Evolutionary conservation across 1,140 invertebrate species (phyloP).

Genomic region (Marisa cornuarietis): DNA sequence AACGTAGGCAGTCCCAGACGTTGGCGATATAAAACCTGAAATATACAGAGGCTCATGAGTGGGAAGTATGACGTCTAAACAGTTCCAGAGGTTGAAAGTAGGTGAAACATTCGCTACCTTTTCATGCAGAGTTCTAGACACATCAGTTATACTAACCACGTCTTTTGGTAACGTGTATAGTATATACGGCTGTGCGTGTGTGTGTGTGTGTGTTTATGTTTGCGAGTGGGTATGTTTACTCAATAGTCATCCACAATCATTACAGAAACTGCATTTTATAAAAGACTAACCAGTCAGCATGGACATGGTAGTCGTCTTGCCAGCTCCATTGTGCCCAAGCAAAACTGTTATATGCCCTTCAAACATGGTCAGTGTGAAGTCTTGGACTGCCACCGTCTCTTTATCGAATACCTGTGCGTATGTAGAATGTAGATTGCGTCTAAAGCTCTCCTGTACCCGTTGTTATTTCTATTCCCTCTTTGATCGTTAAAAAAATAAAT

Average conservation of each 20-base stretch:
- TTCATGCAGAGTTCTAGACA: neutral
- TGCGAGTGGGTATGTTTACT: neutral
- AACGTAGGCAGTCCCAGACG: constrained; percentile 75
- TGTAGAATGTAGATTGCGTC: neutral
- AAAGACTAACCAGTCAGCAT: constrained; percentile 73
- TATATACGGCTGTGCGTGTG: too few species aligned
- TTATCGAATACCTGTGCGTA: neutral
- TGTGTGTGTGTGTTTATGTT: neutral
- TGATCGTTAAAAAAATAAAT: neutral
- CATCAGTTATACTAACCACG: neutral
- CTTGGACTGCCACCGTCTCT: constrained; percentile 56
- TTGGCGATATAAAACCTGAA: constrained; percentile 74
- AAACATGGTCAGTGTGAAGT: constrained; percentile 63
- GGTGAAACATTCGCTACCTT: too few species aligned
- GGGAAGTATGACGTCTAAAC: neutral
- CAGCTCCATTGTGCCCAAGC: constrained; percentile 79
- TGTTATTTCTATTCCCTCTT: neutral
- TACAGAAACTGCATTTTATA: neutral
- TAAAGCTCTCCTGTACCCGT: neutral
- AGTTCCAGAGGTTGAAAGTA: too few species aligned
- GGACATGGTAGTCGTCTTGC: constrained; percentile 69
- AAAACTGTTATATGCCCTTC: constrained; percentile 67
- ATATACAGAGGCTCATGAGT: neutral
- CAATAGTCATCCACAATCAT: neutral
- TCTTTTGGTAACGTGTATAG: neutral